Percentiles rank a stretch among this genome's conserved stretches.
Conservation (phyloP, 2,888 invertebrate species). For the Euproctis similis region DNA sequence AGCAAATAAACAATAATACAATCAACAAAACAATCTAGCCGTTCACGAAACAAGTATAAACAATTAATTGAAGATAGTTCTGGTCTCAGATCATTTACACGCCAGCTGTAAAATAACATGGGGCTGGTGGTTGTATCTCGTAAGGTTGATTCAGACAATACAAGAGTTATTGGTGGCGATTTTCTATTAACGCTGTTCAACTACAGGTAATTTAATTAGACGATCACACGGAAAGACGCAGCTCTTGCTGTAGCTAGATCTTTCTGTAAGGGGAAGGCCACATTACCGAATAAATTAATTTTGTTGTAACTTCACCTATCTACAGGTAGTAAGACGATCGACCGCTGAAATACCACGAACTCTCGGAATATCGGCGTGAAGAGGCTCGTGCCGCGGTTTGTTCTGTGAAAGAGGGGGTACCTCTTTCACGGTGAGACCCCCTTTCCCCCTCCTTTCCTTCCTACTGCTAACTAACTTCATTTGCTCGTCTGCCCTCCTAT, state of each 20-base stretch:
- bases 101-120: conserved; percentile 13
- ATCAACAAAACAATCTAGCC: conserved; percentile 10
- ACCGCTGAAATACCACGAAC: too few species aligned
- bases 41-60: conserved; percentile 6
- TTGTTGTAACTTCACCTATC: background rate
- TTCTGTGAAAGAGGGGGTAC: too few species aligned
- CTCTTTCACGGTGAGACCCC: too few species aligned
- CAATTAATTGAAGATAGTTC: conserved; percentile 22
- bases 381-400: too few species aligned
- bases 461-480: too few species aligned
- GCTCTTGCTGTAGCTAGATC: conserved; percentile 32
- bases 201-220: conserved; percentile 60
- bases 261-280: conserved; percentile 18
- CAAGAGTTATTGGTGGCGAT: conserved; percentile 56
- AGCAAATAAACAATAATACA: too few species aligned
- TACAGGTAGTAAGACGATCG: too few species aligned
- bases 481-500: too few species aligned
- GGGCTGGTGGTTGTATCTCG: conserved; percentile 33
- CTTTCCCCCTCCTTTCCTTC: too few species aligned
- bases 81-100: conserved; percentile 12
- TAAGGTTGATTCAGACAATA: conserved; percentile 17
- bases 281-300: conserved; percentile 1
- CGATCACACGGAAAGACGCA: conserved; percentile 62
- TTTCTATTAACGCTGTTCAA: conserved; percentile 50
- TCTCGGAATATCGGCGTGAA: too few species aligned